phyloP scores from a whole-genome alignment of 2,113 vertebrate species.

The Paedocypris sp. region DNA sequence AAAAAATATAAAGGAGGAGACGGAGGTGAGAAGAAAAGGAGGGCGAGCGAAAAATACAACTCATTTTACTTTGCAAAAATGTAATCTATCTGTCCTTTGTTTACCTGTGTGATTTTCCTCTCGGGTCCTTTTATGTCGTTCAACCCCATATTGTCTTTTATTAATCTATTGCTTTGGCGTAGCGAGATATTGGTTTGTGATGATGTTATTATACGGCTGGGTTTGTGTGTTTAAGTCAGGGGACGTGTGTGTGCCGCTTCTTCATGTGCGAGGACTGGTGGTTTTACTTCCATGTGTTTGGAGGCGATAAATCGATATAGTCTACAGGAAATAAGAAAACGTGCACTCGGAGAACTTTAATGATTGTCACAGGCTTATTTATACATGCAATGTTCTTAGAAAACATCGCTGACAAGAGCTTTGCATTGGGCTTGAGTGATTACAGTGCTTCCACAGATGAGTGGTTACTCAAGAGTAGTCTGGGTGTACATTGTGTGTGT shows the following conservation, averaged over 20 bases:
- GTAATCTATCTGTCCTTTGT: constrained; percentile 29
- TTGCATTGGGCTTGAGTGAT: neutral
- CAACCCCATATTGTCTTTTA: constrained; percentile 20
- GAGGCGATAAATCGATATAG: too few relatives aligned
- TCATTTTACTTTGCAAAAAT: constrained; percentile 17
- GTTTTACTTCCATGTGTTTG: constrained; percentile 1
- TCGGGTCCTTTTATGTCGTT: constrained; percentile 20
- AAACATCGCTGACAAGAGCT: neutral
- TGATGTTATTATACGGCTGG: neutral
- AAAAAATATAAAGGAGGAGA: constrained; percentile 9
- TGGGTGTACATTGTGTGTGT: too few relatives aligned
- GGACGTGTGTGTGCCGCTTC: neutral
- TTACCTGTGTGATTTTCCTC: constrained; percentile 24
- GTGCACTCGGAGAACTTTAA: neutral
- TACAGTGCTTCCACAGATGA: neutral
- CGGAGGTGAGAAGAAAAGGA: neutral
- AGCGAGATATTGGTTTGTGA: constrained; percentile 23
- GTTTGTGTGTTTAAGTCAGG: constrained; percentile 1
- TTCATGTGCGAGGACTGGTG: neutral
- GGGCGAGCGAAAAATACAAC: constrained; percentile 14
- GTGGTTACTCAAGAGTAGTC: neutral
- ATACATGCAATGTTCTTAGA: too few relatives aligned
- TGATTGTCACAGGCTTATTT: neutral
- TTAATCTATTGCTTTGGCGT: constrained; percentile 18
- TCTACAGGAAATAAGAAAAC: neutral